Evolutionary conservation across 2,113 vertebrate species (phyloP), one percentile per base, ranked within the genome.

Genomic region (Australoheros scitulus): DNA sequence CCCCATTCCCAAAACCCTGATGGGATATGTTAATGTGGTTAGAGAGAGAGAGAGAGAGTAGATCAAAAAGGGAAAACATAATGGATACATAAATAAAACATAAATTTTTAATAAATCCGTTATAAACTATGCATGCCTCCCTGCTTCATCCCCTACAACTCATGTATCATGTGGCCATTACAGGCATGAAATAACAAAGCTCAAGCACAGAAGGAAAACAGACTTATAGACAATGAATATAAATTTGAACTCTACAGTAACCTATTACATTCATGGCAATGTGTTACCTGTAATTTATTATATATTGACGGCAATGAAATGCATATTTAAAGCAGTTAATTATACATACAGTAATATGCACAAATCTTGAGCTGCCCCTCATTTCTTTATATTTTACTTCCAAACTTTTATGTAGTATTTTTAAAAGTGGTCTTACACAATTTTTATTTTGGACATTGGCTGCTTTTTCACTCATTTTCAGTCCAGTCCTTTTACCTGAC

Each of bases 401-500:
- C 24, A 32, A 41, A 50, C 24, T 47, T 52, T 47, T 5, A 15
- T 47, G 11, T 14, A 43, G 14, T 43, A 14, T 50, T 43, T 70
- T 0, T 34, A 7, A 7, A 70, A 43, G 0, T 50, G 15, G 50
- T 70, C 43, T 7, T 68, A 22, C 3, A 7, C 32, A 29, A 29
- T 34, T 34, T 13, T 70, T 52, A 4, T 18, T 70, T 50, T 32
- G 24, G 24, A 32, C 65, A 32, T 52, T 52, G 43, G 65, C 65
- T 50, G 47, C 64, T 70, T 70, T 70, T 20, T 55, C 7, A 9
- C 7, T 55, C 5, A 8, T 52, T 18, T 70, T 0, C 15, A 70
- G 41, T 47, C 41, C 43, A 68, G 38, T 47, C 64, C 64, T 68
- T 11, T 22, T 68, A 47, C 64, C 38, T 47, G 64, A 68, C 8